Base-by-base conservation (phyloP, 2,113 vertebrate genomes). In the Xenus cinereus region DNA sequence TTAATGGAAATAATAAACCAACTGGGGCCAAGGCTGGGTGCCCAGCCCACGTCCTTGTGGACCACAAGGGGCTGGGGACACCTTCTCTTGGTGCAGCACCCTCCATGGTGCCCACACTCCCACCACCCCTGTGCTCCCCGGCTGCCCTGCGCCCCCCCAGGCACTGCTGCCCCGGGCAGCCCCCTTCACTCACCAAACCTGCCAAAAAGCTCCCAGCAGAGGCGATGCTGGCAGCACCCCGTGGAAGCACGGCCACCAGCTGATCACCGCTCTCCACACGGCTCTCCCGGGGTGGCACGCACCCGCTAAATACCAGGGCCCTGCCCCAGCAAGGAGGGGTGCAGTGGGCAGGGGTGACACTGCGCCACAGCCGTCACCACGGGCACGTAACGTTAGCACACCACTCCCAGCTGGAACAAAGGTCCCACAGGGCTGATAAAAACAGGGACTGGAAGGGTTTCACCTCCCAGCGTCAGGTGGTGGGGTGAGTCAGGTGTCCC, bases 401-500 rank as follows among this genome's bases (percentile, higher is more conserved):
- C 59, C 83, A 0, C 92, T 73, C 91, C 96, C 89, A 32, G 63
- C 10, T 5, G 2, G 90, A 19, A 63, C 91, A 73, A 96, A 92
- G 84, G 87, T 95, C 75, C 33, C 37, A 1, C 14, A 3, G 37
- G 10, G 20, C 60, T 41, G 30, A 48, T 43, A 83, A 95, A 80
- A 75, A 21, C 28, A 8, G 11, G 5, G 3, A 16, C 7, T 1
- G 5, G 27, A 87, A 66, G 35, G 66, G 18, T 60, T 78, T n/a
- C 53, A 26, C 46, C 14, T 74, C 62, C 59, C 0, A 0, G 10
- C 1, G 0, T 19, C 72, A 48, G 26, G 20, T 73, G 64, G 35
- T 17, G 43, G 14, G 24, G 39, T 81, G 87, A 93, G 15, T 86
- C 91, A 90, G 50, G 7, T 1, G 15, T 37, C 48, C 50, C n/a